These are phyloP conservation scores for Eupeodes corollae DNA, from an alignment of 1,140 invertebrate genomes.

Conservation along the genomic window DNA sequence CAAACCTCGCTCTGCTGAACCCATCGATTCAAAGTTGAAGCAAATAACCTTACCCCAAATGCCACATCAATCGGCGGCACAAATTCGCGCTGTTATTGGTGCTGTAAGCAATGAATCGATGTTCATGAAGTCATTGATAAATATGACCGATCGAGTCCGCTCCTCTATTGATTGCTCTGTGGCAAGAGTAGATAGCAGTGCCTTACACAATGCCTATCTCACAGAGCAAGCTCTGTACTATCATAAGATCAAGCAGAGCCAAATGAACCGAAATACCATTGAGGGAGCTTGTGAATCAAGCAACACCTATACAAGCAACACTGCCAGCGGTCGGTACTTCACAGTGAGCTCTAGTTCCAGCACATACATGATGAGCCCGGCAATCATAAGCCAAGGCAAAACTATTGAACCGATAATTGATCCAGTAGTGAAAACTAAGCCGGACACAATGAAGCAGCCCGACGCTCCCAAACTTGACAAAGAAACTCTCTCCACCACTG, in stretches of 20 bases:
- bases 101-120: constrained; percentile 22
- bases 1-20: constrained; percentile 18
- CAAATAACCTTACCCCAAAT: background rate
- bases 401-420: background rate
- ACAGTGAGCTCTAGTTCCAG: background rate
- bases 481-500: too few relatives aligned
- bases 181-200: constrained; percentile 19
- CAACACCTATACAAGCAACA: background rate
- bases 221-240: constrained; percentile 63
- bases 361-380: constrained; percentile 13
- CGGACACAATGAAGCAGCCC: background rate
- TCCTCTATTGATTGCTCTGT: constrained; percentile 24
- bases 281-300: background rate
- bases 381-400: background rate
- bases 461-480: background rate
- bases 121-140: constrained; percentile 33
- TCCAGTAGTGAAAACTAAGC: background rate
- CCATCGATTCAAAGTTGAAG: background rate
- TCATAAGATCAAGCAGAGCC: constrained; percentile 59
- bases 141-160: constrained; percentile 33
- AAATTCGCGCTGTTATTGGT: constrained; percentile 32
- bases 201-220: constrained; percentile 60
- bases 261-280: constrained; percentile 26
- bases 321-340: background rate
- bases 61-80: constrained; percentile 24